Conservation (phyloP, 2,113 vertebrate genomes). For the Ciconia stormi region DNA sequence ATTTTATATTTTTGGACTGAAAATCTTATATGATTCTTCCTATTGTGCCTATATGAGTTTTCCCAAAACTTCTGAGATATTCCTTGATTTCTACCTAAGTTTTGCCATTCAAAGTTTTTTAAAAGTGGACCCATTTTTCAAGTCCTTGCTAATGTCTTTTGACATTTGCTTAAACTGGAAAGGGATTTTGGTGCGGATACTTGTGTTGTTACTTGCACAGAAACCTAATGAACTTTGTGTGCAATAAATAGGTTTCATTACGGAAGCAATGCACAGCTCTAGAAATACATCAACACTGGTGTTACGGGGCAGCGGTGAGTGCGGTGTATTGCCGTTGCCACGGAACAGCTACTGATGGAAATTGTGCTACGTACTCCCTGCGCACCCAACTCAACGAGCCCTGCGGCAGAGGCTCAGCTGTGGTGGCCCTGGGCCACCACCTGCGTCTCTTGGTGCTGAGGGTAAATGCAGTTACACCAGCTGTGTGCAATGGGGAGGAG, state of each 20-base stretch:
- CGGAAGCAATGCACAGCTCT: not conserved
- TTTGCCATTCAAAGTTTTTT: not conserved
- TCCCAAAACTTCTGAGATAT: not conserved
- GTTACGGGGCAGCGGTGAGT: not conserved
- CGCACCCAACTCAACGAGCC: fast-evolving
- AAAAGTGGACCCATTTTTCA: not conserved
- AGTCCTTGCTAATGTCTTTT: not conserved
- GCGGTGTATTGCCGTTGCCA: not conserved
- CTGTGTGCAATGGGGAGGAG: not conserved
- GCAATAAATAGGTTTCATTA: not conserved
- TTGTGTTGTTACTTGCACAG: not conserved
- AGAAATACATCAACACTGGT: not conserved
- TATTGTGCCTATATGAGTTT: not conserved
- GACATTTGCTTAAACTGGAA: not conserved
- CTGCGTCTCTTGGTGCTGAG: not conserved
- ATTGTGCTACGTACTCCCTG: fast-evolving
- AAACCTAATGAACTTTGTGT: not conserved
- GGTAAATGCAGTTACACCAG: not conserved
- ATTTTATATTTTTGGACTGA: not conserved
- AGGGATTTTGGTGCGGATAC: not conserved
- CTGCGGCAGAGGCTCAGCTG: not conserved
- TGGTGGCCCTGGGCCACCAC: not conserved
- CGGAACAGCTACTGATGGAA: not conserved
- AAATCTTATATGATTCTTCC: not conserved
- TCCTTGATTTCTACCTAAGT: not conserved